Percentiles rank a stretch among this genome's conserved stretches.
phyloP scores from a whole-genome alignment of 2,113 vertebrate species.

The Strix aluco region DNA sequence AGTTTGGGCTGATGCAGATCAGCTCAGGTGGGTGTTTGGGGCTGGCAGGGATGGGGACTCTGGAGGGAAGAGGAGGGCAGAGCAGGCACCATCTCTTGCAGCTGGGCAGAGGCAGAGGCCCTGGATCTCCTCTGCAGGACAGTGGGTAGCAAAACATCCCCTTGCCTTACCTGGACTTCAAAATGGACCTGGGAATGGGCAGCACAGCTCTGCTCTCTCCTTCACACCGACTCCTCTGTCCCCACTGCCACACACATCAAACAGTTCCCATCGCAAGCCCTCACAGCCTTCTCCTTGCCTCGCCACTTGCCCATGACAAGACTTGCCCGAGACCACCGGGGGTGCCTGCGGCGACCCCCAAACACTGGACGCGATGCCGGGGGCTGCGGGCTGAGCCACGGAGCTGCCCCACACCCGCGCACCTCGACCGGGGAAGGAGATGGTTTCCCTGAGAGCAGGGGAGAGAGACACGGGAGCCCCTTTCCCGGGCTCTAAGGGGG shows the following conservation, averaged over 20 bases:
- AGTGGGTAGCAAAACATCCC: neutral
- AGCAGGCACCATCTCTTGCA: neutral
- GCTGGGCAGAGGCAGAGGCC: neutral
- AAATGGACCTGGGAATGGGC: neutral
- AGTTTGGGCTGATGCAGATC: neutral
- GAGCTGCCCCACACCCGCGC: neutral
- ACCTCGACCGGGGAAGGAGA: too few species aligned
- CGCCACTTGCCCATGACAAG: rapidly evolving
- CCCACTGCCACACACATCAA: neutral
- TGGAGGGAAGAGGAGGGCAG: neutral
- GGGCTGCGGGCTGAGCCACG: neutral
- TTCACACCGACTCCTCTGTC: rapidly evolving
- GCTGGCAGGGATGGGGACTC: neutral
- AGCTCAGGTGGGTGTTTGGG: neutral
- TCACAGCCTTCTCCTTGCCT: neutral
- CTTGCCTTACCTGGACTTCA: rapidly evolving
- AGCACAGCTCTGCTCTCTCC: neutral
- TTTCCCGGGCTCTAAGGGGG: neutral
- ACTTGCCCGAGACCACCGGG: neutral
- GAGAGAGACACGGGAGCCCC: neutral
- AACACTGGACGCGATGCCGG: rapidly evolving
- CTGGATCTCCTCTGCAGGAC: neutral
- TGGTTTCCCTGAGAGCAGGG: neutral
- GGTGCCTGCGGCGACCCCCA: neutral
- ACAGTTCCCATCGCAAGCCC: neutral